phyloP scores from a whole-genome alignment of 2,797 vertebrate genomes.

The Melanogrammus aeglefinus region DNA sequence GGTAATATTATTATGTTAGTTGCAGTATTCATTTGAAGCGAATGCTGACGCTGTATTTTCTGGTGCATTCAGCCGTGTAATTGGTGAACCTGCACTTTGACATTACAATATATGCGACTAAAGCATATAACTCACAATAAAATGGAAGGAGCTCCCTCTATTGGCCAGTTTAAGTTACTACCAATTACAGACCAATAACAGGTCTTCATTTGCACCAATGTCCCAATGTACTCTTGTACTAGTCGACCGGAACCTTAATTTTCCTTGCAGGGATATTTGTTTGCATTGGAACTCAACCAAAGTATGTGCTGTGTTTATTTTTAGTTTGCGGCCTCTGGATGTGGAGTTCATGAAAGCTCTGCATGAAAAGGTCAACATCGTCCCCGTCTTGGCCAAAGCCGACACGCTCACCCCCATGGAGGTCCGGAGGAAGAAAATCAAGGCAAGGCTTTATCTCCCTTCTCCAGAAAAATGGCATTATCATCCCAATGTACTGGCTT shows the following conservation, averaged over 20 bases:
- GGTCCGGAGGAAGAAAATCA: slow-evolving; percentile 91
- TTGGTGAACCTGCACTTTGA: not conserved
- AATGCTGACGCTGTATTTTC: slow-evolving; percentile 44
- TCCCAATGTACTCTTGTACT: not conserved
- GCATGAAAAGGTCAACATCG: slow-evolving; percentile 96
- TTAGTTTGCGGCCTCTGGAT: slow-evolving; percentile 90
- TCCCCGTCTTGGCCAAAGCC: slow-evolving; percentile 93
- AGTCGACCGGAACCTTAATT: not conserved
- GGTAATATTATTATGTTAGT: slow-evolving; percentile 19
- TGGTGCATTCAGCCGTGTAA: slow-evolving; percentile 18
- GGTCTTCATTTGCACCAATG: not conserved
- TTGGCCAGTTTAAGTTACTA: slow-evolving; percentile 29
- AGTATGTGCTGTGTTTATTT: slow-evolving; percentile 12
- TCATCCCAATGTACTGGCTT: not conserved
- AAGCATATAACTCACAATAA: not conserved
- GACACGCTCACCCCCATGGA: slow-evolving; percentile 90
- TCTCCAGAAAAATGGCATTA: not conserved
- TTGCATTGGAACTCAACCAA: not conserved
- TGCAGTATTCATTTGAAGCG: slow-evolving; percentile 33
- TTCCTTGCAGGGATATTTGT: not conserved
- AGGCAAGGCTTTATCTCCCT: slow-evolving; percentile 68
- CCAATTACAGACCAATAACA: slow-evolving; percentile 4
- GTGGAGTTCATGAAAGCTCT: slow-evolving; percentile 96
- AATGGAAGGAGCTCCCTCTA: slow-evolving; percentile 55
- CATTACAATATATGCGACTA: not conserved